These are phyloP conservation scores for Danio jaintianensis DNA, from an alignment of 2,797 vertebrate genomes.

Conservation along the genomic window DNA sequence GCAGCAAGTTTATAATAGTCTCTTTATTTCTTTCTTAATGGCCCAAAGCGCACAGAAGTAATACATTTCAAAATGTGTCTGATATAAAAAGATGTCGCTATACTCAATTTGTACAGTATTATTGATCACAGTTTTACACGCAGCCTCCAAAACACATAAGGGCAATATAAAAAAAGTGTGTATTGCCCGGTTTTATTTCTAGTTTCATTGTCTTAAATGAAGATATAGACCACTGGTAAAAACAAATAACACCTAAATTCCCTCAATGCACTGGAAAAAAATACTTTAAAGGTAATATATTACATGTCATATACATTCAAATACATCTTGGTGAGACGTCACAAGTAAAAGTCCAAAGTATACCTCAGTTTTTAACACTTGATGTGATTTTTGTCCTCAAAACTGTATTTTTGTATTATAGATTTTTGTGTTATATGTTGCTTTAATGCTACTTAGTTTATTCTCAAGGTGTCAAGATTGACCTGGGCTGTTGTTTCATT, in stretches of 20 bases:
- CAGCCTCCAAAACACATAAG: not conserved
- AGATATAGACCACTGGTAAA: conserved; percentile 38
- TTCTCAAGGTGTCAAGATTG: too few species aligned
- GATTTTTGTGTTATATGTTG: too few species aligned
- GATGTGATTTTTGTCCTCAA: too few species aligned
- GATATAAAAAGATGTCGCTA: not conserved
- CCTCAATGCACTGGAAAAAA: conserved; percentile 53
- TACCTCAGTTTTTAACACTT: too few species aligned
- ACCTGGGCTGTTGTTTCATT: too few species aligned
- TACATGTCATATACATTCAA: conserved; percentile 66
- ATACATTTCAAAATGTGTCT: not conserved
- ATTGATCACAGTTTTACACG: not conserved
- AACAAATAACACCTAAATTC: conserved; percentile 64
- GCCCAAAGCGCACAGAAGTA: not conserved
- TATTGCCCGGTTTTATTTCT: conserved; percentile 46
- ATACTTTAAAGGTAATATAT: conserved; percentile 69
- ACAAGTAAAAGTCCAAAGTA: not conserved
- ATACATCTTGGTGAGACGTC: conserved; percentile 59
- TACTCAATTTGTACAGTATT: not conserved
- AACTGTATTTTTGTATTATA: too few species aligned
- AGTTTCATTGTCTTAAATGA: conserved; percentile 41
- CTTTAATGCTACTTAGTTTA: too few species aligned
- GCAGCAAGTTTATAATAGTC: not conserved
- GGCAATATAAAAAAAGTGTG: not conserved
- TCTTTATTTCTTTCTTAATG: not conserved